Base-by-base conservation (phyloP, 1,140 invertebrate species). In the Mya arenaria region DNA sequence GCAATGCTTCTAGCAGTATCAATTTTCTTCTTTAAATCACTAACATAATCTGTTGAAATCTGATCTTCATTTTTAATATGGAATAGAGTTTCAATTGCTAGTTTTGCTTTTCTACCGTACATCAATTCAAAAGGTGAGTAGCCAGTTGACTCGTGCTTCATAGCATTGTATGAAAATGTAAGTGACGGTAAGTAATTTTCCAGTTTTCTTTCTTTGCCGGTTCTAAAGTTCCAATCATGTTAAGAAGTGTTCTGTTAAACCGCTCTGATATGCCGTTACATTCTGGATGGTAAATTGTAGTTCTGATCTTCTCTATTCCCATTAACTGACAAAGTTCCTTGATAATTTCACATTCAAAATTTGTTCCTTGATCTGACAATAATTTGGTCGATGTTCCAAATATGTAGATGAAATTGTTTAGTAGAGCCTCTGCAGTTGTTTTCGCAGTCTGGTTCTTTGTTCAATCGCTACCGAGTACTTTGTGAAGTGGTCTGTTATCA, bases 401-500 rank as follows among this genome's bases (percentile, higher is more conserved):
- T 1, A 32, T 34, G 5, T 37, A 15, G 1, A 80, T 28, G 28
- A 68, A 79, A 32, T 79, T 23, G 19, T 80, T 73, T 1, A 80
- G 25, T 15, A 84, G 28, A 1, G 25, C 58, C 23, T 80, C 65
- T 63, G 82, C 65, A 4, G 82, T 84, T 37, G 75, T 80, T 55
- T 41, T 62, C 23, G 74, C 82, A 28, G 75, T 79, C 39, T 80
- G 74, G 36, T 84, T 79, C 32, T 68, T 84, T 30, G 66, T 80
- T 5, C 34, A 5, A 84, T 52, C 23, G 75, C 82, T 17, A 58
- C 4, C 2, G 82, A 19, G 32, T 32, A 80, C 30, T 80, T 79
- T 15, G 82, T 80, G 39, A 80, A 84, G n/a, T 77, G 58, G 36
- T 77, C 81, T 30, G 72, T 83, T 4, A 83, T 83, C 8, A 83